Evolutionary conservation across 2,797 vertebrate species (phyloP).

Genomic region (Hylomyscus alleni): DNA sequence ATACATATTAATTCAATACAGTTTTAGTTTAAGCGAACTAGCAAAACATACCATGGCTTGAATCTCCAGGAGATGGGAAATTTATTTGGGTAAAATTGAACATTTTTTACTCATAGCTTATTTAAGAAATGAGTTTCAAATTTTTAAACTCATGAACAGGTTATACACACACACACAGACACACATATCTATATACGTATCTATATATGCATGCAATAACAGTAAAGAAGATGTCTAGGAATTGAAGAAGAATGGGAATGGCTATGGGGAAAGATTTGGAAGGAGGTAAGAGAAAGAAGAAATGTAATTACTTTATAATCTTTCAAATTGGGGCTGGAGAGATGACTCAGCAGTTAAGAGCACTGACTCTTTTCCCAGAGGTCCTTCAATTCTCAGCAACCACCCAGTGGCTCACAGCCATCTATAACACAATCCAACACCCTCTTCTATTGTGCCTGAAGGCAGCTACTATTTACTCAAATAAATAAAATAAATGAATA

Average conservation of each 20-base stretch:
- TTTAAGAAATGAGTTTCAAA: slow-evolving; percentile 53
- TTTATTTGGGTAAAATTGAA: slow-evolving; percentile 63
- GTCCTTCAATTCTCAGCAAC: not conserved
- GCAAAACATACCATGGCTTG: slow-evolving; percentile 81
- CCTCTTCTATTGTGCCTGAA: slow-evolving; percentile 11
- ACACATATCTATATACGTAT: no score
- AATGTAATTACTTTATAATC: not conserved
- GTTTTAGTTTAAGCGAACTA: slow-evolving; percentile 79
- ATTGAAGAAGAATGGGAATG: not conserved
- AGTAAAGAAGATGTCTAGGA: not conserved
- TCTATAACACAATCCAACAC: not conserved
- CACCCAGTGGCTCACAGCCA: not conserved
- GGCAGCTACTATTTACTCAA: not conserved
- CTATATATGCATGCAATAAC: not conserved
- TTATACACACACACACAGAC: not conserved
- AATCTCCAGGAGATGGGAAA: slow-evolving; percentile 79
- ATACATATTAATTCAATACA: slow-evolving; percentile 84
- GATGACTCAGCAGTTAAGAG: not conserved
- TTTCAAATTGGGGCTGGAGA: not conserved
- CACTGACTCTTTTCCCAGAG: not conserved
- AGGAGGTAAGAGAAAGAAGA: not conserved
- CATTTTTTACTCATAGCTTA: slow-evolving; percentile 49
- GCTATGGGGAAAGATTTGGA: not conserved
- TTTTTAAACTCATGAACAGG: not conserved
- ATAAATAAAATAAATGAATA: not conserved